phyloP scores from a whole-genome alignment of 2,797 vertebrate genomes.

The Podarcis siculus region DNA sequence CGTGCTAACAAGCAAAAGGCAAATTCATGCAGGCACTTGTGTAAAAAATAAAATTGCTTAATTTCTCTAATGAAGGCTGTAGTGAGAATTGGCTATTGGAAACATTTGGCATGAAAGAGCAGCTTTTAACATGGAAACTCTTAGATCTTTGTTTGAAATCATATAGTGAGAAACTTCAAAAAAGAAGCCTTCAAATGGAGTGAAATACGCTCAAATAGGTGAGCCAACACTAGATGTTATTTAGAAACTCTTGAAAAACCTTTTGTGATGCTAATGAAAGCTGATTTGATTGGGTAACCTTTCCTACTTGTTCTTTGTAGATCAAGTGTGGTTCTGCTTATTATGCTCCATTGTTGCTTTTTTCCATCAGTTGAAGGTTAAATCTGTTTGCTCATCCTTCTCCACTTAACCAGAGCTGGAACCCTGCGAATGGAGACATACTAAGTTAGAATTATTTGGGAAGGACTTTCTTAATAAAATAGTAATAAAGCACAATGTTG shows the following conservation, averaged over 20 bases:
- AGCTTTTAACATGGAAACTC: neutral
- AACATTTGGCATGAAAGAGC: slow-evolving; percentile 4
- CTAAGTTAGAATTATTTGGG: neutral
- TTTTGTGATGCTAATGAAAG: slow-evolving; percentile 24
- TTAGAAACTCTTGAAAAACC: slow-evolving; percentile 41
- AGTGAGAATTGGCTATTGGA: neutral
- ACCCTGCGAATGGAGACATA: neutral
- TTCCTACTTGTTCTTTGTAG: slow-evolving; percentile 34
- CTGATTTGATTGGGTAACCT: slow-evolving; percentile 34
- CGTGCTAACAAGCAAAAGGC: neutral
- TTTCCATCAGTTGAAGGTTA: slow-evolving; percentile 22
- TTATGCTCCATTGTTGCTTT: slow-evolving; percentile 9
- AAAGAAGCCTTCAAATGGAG: neutral
- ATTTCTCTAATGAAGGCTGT: neutral
- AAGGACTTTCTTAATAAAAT: neutral
- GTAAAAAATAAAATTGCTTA: neutral
- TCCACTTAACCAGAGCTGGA: neutral
- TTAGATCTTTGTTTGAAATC: slow-evolving; percentile 13
- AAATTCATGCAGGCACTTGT: neutral
- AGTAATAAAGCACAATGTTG: neutral
- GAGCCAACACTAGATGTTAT: slow-evolving; percentile 44
- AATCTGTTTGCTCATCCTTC: slow-evolving; percentile 11
- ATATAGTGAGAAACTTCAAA: neutral
- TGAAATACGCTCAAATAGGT: neutral
- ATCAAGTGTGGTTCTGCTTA: slow-evolving; percentile 21